Evolutionary conservation across 1,140 invertebrate genomes (phyloP).

Genomic region (Diorhabda carinulata): DNA sequence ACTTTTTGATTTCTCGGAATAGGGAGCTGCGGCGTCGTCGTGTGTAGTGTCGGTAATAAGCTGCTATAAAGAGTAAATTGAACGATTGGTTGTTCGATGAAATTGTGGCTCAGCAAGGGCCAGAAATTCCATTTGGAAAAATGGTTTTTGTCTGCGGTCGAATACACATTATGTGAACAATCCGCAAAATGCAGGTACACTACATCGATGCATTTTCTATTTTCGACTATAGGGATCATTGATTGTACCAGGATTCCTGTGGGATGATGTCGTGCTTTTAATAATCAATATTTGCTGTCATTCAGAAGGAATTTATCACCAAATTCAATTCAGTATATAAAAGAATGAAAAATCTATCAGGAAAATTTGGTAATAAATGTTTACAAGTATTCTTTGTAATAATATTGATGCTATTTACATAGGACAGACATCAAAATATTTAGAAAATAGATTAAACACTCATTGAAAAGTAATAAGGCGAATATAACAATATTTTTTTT

Average conservation of each 20-base stretch:
- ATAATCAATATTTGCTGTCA: too few relatives aligned
- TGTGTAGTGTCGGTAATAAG: conserved; percentile 11
- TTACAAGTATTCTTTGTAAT: too few relatives aligned
- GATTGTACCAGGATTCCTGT: neutral
- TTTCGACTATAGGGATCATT: neutral
- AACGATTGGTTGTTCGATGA: conserved; percentile 12
- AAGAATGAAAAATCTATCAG: too few relatives aligned
- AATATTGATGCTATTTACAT: too few relatives aligned
- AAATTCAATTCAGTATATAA: too few relatives aligned
- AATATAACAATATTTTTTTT: too few relatives aligned
- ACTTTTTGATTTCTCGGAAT: conserved; percentile 12
- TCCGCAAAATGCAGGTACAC: conserved; percentile 1
- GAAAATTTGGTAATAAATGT: too few relatives aligned
- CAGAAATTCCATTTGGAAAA: conserved; percentile 8
- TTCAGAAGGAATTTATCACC: too few relatives aligned
- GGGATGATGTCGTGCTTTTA: neutral
- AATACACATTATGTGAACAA: neutral
- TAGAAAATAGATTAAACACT: too few relatives aligned
- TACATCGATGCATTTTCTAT: neutral
- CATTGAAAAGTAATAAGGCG: too few relatives aligned
- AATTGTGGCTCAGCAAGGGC: conserved; percentile 3
- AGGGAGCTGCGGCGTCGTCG: neutral
- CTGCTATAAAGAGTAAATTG: conserved; percentile 13
- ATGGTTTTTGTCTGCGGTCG: conserved; percentile 10
- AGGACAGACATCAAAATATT: too few relatives aligned